A percentile compares a stretch with the other conserved stretches of the same genome.
These are phyloP conservation scores for Monochamus alternatus DNA, from an alignment of 2,888 invertebrate species.

Conservation along the genomic window DNA sequence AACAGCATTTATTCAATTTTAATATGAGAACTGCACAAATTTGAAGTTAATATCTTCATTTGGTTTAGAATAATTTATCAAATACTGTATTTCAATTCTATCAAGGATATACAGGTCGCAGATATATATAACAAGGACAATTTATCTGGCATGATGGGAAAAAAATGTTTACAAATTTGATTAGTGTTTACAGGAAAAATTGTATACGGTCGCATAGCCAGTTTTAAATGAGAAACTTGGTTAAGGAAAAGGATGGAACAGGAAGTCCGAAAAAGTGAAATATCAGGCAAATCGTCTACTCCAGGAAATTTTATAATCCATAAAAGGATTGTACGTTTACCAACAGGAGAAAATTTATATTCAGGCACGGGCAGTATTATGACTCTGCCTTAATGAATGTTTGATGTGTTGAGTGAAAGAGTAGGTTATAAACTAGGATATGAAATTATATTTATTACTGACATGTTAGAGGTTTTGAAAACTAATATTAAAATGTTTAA, in stretches of 20 bases:
- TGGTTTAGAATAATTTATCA: too few species aligned
- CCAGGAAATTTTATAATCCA: conserved; percentile 7
- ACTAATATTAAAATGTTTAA: too few species aligned
- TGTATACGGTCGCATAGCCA: neutral
- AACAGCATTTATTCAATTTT: too few species aligned
- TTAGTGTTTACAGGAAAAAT: neutral
- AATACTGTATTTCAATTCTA: too few species aligned
- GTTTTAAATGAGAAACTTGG: conserved; percentile 1
- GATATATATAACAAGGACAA: neutral
- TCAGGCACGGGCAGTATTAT: neutral
- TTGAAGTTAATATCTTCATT: too few species aligned
- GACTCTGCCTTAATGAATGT: too few species aligned
- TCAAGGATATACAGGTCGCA: too few species aligned
- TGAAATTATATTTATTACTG: too few species aligned
- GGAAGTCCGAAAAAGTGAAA: neutral
- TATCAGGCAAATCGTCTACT: neutral
- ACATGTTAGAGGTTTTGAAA: too few species aligned
- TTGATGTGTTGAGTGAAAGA: too few species aligned
- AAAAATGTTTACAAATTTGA: neutral
- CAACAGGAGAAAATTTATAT: neutral
- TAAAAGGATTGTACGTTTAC: conserved; percentile 1
- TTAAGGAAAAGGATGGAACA: neutral
- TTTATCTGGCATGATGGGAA: neutral
- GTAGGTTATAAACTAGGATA: too few species aligned
- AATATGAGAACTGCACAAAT: too few species aligned